Evolutionary conservation across 2,797 vertebrate species (phyloP).

Genomic region (Schizopygopsis pylzovi): DNA sequence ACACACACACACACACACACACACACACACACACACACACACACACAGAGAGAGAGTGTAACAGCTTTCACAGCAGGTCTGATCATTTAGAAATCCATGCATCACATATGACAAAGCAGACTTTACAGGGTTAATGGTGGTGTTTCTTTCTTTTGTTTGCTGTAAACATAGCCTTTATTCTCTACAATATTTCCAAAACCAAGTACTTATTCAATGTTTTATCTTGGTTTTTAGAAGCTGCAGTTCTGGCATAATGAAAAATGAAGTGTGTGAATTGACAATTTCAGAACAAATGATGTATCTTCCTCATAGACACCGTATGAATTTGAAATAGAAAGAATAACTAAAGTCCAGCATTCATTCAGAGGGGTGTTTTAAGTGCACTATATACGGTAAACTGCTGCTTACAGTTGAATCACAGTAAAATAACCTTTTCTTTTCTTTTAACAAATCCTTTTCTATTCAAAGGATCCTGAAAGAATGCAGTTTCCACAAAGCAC

Average conservation of each 20-base stretch:
- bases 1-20: too few relatives aligned
- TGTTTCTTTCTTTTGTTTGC: not conserved
- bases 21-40: constrained; percentile 18
- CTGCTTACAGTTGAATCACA: not conserved
- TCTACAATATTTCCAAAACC: not conserved
- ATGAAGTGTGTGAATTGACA: not conserved
- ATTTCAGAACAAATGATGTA: not conserved
- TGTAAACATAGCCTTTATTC: not conserved
- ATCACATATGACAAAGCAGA: not conserved
- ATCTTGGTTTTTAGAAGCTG: not conserved
- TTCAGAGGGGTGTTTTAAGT: not conserved
- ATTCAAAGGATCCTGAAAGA: not conserved
- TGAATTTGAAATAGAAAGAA: not conserved
- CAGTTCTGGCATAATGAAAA: constrained; percentile 3
- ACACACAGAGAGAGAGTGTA: too few relatives aligned
- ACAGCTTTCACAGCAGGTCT: not conserved
- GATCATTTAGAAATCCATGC: not conserved
- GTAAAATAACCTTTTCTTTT: not conserved
- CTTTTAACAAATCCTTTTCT: not conserved
- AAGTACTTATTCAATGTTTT: not conserved
- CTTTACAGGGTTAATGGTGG: not conserved
- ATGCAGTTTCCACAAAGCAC: not conserved
- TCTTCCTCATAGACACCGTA: not conserved
- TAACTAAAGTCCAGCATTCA: not conserved
- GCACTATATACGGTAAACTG: too few relatives aligned